Percentiles rank a stretch among this genome's conserved stretches.
Conservation (phyloP, 2,797 vertebrate species). For the Paratrypauchen microcephalus region DNA sequence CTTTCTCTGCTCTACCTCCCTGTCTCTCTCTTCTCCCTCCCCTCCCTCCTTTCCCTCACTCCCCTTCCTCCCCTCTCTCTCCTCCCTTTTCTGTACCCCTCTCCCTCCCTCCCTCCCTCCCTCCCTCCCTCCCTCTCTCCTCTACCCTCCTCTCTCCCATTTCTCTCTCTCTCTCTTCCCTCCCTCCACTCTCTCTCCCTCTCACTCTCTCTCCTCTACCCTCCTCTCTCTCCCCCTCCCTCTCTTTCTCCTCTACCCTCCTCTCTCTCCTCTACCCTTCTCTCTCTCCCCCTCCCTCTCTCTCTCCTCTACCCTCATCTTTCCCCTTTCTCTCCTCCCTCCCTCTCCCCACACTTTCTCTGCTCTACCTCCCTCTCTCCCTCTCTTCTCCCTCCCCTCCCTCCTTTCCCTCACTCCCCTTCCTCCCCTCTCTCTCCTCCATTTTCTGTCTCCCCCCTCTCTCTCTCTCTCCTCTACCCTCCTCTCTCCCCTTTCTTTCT, state of each 20-base stretch:
- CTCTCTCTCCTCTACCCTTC: too few species aligned
- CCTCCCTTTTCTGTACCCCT: conserved; percentile 11
- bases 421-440: conserved; percentile 18
- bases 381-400: neutral
- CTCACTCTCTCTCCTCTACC: too few species aligned
- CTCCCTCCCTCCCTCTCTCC: neutral
- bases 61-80: conserved; percentile 41
- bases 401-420: conserved; percentile 8
- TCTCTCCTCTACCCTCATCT: conserved; percentile 6
- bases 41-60: conserved; percentile 42
- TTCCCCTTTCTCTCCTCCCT: conserved; percentile 19
- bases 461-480: conserved; percentile 2
- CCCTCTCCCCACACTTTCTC: conserved; percentile 48
- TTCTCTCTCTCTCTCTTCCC: conserved; percentile 54
- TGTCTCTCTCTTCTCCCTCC: conserved; percentile 11
- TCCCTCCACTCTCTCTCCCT: conserved; percentile 21
- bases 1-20: too few species aligned
- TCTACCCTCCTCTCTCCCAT: conserved; percentile 25
- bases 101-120: too few species aligned
- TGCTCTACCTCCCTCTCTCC: conserved; percentile 54
- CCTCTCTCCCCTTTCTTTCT: conserved; percentile 35
- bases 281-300: too few species aligned
- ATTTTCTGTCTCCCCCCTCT: conserved; percentile 47
- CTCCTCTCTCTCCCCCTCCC: neutral
- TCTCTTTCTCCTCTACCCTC: too few species aligned